Conservation (phyloP, 2,797 vertebrate genomes). For the Lithobates pipiens region DNA sequence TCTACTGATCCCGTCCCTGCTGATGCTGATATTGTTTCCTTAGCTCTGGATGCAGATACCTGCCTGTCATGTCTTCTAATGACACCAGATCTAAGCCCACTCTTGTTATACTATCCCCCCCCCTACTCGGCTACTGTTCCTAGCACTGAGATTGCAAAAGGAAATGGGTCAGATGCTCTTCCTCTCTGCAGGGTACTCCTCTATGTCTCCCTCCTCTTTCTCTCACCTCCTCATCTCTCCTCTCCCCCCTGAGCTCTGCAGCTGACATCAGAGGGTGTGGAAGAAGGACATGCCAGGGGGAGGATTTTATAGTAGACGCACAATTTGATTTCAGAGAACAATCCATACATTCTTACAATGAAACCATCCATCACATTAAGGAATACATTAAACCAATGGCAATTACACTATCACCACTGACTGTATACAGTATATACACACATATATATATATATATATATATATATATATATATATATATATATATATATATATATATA, state of each 20-base stretch:
- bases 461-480: too few relatives aligned
- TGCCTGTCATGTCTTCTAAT: constrained; percentile 8
- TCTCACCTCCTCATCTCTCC: constrained; percentile 26
- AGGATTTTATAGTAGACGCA: not conserved
- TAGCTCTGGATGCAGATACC: constrained; percentile 26
- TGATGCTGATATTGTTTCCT: constrained; percentile 17
- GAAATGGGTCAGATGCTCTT: constrained; percentile 61
- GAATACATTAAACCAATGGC: not conserved
- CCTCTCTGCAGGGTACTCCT: constrained; percentile 55
- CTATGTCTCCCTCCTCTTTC: constrained; percentile 41
- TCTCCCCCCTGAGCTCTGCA: constrained; percentile 52
- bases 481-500: too few relatives aligned
- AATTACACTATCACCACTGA: too few relatives aligned
- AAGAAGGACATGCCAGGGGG: constrained; percentile 19
- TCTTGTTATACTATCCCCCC: constrained; percentile 20
- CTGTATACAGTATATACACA: too few relatives aligned
- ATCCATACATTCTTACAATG: not conserved
- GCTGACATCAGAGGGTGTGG: constrained; percentile 52
- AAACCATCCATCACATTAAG: not conserved
- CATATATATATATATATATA: too few relatives aligned
- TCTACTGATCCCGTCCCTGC: constrained; percentile 45
- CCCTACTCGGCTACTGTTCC: constrained; percentile 22
- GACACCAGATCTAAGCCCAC: constrained; percentile 11
- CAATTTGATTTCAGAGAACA: not conserved
- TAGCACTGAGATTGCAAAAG: constrained; percentile 40